Base-by-base conservation (phyloP, 2,888 invertebrate genomes). In the Lottia gigantea region DNA sequence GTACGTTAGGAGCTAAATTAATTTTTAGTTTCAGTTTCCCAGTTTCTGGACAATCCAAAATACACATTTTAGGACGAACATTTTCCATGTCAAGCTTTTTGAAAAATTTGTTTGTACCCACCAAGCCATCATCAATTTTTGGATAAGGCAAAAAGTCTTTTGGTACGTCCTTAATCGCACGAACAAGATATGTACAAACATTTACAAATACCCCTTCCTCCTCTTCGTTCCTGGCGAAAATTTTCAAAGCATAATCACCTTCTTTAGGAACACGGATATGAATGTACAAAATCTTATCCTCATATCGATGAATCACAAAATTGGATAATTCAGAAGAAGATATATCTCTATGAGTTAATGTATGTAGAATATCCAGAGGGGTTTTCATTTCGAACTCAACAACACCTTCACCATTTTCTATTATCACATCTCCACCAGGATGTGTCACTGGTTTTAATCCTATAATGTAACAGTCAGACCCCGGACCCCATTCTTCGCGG, bases 401-500 rank as follows among this genome's bases (percentile, higher is more conserved):
- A 66, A 85, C 83, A 14, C 85, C 81, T 67, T 79, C 76, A 11
- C 85, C 85, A 16, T 81, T 79, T 12, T 81, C 78, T 1, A 82
- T 79, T 16, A 79, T 77, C 12, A 86, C 75, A 46, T 80, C 74
- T 7, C 82, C 83, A 8, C 78, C 74, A 23, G 78, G 72, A 68
- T 86, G 85, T 7, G 81, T 78, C 8, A 80, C 64, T 4, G 86
- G 78, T 2, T 75, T 76, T 45, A 86, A 68, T 12, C 85, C 86
- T 46, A 80, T 75, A 23, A 78, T 78, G 47, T 79, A 75, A 7
- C 80, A 78, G 65, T 85, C 84, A 7, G 77, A 73, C 6, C 85
- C 85, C 4, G 85, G 85, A 0, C 86, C 86, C 86, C 86, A 86
- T 46, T 85, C 86, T 45, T 84, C 82, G 40, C 82, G 79, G 26